Percentiles rank a stretch among this genome's conserved stretches.
Conservation (phyloP, 2,888 invertebrate species). For the Brenthis daphne region DNA sequence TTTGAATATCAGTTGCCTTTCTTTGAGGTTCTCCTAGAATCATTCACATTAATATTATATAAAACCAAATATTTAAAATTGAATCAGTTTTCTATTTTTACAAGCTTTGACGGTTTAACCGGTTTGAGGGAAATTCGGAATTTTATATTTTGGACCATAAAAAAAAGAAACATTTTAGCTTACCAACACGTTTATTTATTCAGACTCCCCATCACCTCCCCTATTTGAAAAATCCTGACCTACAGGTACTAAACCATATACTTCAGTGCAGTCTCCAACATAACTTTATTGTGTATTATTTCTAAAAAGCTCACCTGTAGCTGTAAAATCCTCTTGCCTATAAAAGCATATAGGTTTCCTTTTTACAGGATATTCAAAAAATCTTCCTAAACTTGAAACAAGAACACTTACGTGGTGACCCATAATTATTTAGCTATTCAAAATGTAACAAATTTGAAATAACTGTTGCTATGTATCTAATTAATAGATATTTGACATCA, state of each 20-base stretch:
- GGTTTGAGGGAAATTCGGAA: neutral
- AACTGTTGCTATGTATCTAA: too few species aligned
- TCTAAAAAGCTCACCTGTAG: slow-evolving; percentile 64
- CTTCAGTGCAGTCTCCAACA: neutral
- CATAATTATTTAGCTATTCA: slow-evolving; percentile 51
- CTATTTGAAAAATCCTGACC: too few species aligned
- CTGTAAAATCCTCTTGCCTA: slow-evolving; percentile 81
- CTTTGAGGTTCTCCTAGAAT: slow-evolving; percentile 60
- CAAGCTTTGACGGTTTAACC: too few species aligned
- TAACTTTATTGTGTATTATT: too few species aligned
- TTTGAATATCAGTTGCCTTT: slow-evolving; percentile 52
- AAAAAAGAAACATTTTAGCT: neutral
- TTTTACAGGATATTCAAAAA: slow-evolving; percentile 82
- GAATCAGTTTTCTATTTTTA: too few species aligned
- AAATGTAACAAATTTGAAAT: too few species aligned
- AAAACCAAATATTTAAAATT: neutral
- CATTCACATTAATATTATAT: neutral
- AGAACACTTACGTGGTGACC: slow-evolving; percentile 72
- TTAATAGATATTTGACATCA: too few species aligned
- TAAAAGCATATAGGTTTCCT: slow-evolving; percentile 83
- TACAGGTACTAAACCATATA: too few species aligned
- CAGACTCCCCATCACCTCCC: too few species aligned
- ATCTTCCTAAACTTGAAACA: slow-evolving; percentile 70
- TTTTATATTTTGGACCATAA: neutral
- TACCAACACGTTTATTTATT: too few species aligned